phyloP scores from a whole-genome alignment of 1,140 invertebrate species.

The Caenorhabditis elegans region WBcel235 BX284604.4:7570501-7571000 shows the following conservation, averaged over 20 bases:
- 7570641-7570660: conserved; percentile 26
- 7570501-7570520: too few species aligned
- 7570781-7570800: background rate
- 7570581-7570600: conserved; percentile 25
- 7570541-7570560: background rate
- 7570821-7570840: conserved; percentile 19
- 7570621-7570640: conserved; percentile 8
- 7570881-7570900: background rate
- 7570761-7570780: background rate
- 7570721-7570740: conserved; percentile 14
- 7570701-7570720: conserved; percentile 19
- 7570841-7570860: conserved; percentile 5
- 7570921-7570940: background rate
- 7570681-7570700: background rate
- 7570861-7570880: background rate
- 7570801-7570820: conserved; percentile 25
- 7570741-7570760: background rate
- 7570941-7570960: background rate
- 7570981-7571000: conserved; percentile 20
- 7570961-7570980: background rate
- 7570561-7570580: conserved; percentile 17
- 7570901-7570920: conserved; percentile 16
- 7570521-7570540: too few species aligned
- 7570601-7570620: background rate
- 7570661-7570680: background rate